Evolutionary conservation across 2,888 invertebrate species (phyloP), one percentile per base, ranked within the genome.

Genomic region (Habroteleia sp.): DNA sequence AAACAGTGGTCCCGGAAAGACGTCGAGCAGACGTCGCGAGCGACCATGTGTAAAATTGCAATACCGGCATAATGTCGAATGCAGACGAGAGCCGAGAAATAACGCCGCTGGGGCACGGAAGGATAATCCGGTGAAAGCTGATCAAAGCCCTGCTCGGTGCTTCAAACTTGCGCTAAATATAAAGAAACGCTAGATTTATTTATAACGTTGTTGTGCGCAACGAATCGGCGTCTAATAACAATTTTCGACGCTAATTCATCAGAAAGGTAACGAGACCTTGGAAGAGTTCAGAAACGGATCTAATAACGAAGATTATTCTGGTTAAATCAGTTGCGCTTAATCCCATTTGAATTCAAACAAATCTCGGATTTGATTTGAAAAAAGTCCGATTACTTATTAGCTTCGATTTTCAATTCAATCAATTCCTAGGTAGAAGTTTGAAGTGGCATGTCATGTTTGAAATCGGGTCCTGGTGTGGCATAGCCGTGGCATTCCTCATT

Each of bases 41-140:
- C 76, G 68, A 44, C 68, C 76, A 68, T 62, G 68, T 68, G 63
- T 68, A 68, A 72, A 76, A 76, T 72, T 73, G 73, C 56, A 42
- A 63, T 65, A 72, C 73, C 58, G 60, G 65, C 48, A 63, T 62
- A 41, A 74, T 62, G 65, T 62, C 54, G 73, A 66, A 74, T 48
- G 62, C 71, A 71, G 65, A 58, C 65, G 58, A 58, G 46, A 41
- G 20, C 33, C 33, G 39, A 48, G 29, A 13, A 60, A 60, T 25
- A 48, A 60, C 60, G 46, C 6, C 37, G 31, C 54, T 13, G 39
- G 35, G 7, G 42, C 50, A 56, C 35, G 42, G 48, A 58, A 56
- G 50, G 65, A 72, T 63, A 62, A 72, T 65, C 58, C 65, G 71
- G 50, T 52, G 63, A 69, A 60, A 72, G 71, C 63, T 72, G 71